These are phyloP conservation scores for Charina bottae DNA, from an alignment of 2,113 vertebrate species.

Conservation along the genomic window DNA sequence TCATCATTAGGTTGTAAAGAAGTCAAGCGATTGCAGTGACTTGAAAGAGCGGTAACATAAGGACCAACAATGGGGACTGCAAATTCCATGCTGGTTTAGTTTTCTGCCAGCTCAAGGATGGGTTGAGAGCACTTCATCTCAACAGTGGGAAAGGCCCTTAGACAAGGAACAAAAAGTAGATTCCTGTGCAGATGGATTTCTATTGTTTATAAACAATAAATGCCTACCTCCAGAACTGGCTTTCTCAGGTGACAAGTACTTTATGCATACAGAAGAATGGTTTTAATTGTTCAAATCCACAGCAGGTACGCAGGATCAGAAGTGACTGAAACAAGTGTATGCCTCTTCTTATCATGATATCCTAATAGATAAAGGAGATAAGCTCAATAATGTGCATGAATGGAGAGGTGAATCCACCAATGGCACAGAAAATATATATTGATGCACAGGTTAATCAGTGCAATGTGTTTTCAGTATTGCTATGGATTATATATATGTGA, in stretches of 20 bases:
- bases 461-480: background rate
- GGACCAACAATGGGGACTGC: background rate
- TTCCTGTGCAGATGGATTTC: background rate
- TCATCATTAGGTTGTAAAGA: background rate
- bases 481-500: background rate
- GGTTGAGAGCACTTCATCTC: background rate
- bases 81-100: background rate
- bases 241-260: background rate
- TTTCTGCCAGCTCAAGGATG: background rate
- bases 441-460: background rate
- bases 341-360: background rate
- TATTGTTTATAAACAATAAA: background rate
- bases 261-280: background rate
- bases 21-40: background rate
- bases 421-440: background rate
- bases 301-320: background rate
- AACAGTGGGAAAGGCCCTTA: background rate
- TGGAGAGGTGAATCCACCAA: background rate
- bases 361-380: background rate
- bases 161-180: background rate
- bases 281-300: background rate
- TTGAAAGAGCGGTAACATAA: background rate
- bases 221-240: background rate
- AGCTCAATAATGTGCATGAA: background rate
- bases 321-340: background rate